A percentile compares a stretch with the other conserved stretches of the same genome.
phyloP scores from a whole-genome alignment of 2,113 vertebrate genomes.

The Chloropsis cyanopogon region DNA sequence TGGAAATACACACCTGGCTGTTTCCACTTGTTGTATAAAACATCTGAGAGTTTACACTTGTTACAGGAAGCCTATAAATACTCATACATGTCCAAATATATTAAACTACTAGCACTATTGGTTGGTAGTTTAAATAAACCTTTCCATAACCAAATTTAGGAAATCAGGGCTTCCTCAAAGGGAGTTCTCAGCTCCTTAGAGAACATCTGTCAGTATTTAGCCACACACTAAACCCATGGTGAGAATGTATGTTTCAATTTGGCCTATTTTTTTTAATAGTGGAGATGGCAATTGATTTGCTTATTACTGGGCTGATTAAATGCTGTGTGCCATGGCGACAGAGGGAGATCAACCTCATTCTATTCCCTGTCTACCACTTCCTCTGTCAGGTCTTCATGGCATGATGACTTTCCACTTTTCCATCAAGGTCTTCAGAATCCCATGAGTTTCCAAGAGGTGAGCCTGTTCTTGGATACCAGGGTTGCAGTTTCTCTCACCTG shows the following conservation, averaged over 20 bases:
- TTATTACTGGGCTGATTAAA: neutral
- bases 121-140: neutral
- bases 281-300: neutral
- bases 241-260: neutral
- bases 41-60: neutral
- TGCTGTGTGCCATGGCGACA: neutral
- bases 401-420: neutral
- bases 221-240: neutral
- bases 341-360: neutral
- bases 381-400: fast-evolving
- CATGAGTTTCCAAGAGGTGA: neutral
- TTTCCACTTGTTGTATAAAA: conserved; percentile 6
- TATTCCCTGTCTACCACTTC: neutral
- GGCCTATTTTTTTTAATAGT: neutral
- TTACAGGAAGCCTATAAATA: neutral
- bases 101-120: neutral
- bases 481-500: neutral
- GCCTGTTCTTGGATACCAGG: neutral
- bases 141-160: neutral
- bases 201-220: neutral
- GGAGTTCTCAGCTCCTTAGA: neutral
- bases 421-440: neutral
- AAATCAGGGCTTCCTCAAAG: neutral
- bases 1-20: neutral
- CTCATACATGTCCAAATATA: neutral